Conservation (phyloP, 2,113 vertebrate species). For the Hippolais icterina region DNA sequence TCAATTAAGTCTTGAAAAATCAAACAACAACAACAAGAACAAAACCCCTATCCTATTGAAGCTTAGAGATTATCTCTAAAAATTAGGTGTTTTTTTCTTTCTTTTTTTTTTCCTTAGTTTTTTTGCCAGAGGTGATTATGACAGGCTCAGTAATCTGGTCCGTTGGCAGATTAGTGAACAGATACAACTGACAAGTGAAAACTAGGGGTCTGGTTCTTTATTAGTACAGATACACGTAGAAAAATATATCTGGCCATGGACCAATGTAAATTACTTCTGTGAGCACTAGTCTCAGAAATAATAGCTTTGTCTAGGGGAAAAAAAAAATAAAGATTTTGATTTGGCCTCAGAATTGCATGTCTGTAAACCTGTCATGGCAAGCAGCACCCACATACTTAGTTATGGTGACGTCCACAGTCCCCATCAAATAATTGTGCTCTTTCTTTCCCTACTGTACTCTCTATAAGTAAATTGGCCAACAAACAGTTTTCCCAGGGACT, state of each 20-base stretch:
- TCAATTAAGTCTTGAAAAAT: not conserved
- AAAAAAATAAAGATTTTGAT: not conserved
- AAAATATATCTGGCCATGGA: not conserved
- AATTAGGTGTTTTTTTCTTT: not conserved
- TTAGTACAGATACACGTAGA: not conserved
- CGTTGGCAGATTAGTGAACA: not conserved
- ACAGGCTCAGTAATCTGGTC: not conserved
- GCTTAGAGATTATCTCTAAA: not conserved
- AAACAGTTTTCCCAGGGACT: not conserved
- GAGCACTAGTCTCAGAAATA: not conserved
- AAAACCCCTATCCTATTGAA: not conserved
- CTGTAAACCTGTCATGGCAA: not conserved
- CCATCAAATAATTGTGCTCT: not conserved
- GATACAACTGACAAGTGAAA: not conserved
- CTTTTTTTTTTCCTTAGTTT: too few relatives aligned
- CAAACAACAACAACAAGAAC: not conserved
- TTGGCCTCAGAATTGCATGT: not conserved
- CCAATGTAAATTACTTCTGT: not conserved
- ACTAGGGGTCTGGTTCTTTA: not conserved
- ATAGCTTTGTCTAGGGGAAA: not conserved
- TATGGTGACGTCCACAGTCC: not conserved
- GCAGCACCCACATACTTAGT: fast-evolving
- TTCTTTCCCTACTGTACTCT: not conserved
- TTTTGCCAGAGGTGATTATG: not conserved
- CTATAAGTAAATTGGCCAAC: not conserved